Evolutionary conservation across 2,888 invertebrate species (phyloP).

Genomic region (Patella depressa): DNA sequence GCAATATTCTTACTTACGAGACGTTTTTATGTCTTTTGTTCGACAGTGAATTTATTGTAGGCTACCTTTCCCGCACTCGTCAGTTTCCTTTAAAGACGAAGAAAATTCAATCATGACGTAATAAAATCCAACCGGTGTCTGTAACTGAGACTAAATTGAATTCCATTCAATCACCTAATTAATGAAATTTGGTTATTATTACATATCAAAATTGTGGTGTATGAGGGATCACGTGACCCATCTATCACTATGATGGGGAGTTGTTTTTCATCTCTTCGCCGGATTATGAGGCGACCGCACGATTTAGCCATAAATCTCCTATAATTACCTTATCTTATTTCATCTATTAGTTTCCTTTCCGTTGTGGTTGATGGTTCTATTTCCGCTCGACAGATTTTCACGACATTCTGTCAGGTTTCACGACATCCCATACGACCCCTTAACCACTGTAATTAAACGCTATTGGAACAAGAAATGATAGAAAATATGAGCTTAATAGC

Average conservation of each 20-base stretch:
- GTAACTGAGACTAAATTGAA: too few species aligned
- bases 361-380: conserved; percentile 5
- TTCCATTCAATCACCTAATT: not conserved
- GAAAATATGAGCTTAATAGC: too few species aligned
- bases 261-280: too few species aligned
- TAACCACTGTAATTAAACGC: not conserved
- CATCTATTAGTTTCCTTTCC: conserved; percentile 5
- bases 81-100: too few species aligned
- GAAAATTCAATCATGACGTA: too few species aligned
- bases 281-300: not conserved
- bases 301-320: conserved; percentile 5
- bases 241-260: not conserved
- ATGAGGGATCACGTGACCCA: conserved; percentile 7
- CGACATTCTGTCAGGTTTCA: conserved; percentile 10
- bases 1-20: too few species aligned
- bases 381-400: conserved; percentile 12
- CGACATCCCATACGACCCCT: not conserved
- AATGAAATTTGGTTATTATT: not conserved
- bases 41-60: too few species aligned
- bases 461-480: too few species aligned
- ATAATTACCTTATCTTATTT: conserved; percentile 7
- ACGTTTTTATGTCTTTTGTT: too few species aligned
- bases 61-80: too few species aligned
- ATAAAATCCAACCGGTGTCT: too few species aligned
- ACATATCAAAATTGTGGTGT: not conserved